Evolutionary conservation across 30 jellyfish, hydroid and myxozoan species (phyloP), one percentile per base, ranked within the genome.

Genomic region (Phacellophora camtschatica): DNA sequence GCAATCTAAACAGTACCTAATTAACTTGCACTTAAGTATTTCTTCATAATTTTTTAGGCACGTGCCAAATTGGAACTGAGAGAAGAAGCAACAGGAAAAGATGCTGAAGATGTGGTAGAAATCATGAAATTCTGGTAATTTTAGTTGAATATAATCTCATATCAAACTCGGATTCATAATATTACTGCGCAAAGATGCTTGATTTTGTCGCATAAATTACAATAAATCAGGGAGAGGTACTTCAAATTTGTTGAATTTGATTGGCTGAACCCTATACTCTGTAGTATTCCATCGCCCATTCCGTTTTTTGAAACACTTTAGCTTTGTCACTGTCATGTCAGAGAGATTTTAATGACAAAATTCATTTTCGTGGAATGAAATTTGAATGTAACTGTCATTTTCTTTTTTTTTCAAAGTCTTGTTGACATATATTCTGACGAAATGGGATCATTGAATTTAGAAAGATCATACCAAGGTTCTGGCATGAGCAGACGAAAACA

Each of bases 401-500:
- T n/a, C n/a, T n/a, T n/a, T n/a, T n/a, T n/a, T n/a, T n/a, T n/a
- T 64, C 37, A n/a, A 22, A 93, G 99, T 81, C 79, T 94, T 87
- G 87, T 94, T 19, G 99, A 94, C 43, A 94, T 96, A 16, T 88
- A 48, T 67, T 41, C 66, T 15, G 96, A 87, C 62, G 97, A 88
- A 15, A 15, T 72, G 71, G 99, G 99, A 9, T 11, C 63, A 12
- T 39, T 94, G 78, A 97, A 87, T 81, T 84, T 87, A 56, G 82
- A 74, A 15, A 58, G 99, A 32, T 94, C 99, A 16, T 85, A 55
- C 68, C 95, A 94, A 70, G 99, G 99, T 0, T 94, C 99, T 37
- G 99, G 99, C 1, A 94, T 94, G 99, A 94, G 99, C 71, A 86
- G 88, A 37, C 84, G 99, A 34, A 82, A 65, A 34, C 99, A 94